phyloP scores from a whole-genome alignment of 2,888 invertebrate genomes.

The Drosophila tripunctata region DNA sequence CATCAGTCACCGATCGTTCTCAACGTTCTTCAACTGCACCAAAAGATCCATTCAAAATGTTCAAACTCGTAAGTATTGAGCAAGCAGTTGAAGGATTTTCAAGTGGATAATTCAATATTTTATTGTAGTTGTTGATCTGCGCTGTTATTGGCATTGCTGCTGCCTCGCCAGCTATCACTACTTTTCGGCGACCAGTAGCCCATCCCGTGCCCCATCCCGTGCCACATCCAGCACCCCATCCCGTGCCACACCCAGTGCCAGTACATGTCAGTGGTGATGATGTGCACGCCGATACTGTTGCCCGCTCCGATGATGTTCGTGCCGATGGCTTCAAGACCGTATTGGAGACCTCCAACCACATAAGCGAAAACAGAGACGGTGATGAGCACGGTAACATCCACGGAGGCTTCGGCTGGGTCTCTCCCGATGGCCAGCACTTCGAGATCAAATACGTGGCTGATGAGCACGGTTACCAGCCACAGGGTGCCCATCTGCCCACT shows the following conservation, averaged over 20 bases:
- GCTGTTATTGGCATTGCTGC: slow-evolving; percentile 57
- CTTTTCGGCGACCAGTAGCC: background rate
- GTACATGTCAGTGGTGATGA: slow-evolving; percentile 39
- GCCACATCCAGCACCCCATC: background rate
- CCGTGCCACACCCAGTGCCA: background rate
- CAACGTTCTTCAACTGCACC: slow-evolving; percentile 37
- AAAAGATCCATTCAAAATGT: slow-evolving; percentile 52
- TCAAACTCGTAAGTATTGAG: slow-evolving; percentile 65
- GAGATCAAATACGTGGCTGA: slow-evolving; percentile 71
- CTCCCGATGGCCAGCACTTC: slow-evolving; percentile 75
- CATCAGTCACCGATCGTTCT: slow-evolving; percentile 63
- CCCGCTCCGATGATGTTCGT: slow-evolving; percentile 60
- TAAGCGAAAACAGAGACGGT: slow-evolving; percentile 48
- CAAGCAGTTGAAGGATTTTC: background rate
- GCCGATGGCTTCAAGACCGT: slow-evolving; percentile 68
- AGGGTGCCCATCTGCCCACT: slow-evolving; percentile 56
- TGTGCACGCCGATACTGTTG: slow-evolving; percentile 51
- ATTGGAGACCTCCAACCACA: slow-evolving; percentile 64
- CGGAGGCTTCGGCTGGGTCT: slow-evolving; percentile 64
- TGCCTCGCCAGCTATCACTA: slow-evolving; percentile 28
- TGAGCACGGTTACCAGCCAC: slow-evolving; percentile 77
- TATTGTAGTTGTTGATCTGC: slow-evolving; percentile 58
- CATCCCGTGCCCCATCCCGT: background rate
- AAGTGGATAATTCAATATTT: slow-evolving; percentile 7
- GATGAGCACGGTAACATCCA: slow-evolving; percentile 72